Conservation (phyloP, 2,113 vertebrate species). For the Symphodus melops region DNA sequence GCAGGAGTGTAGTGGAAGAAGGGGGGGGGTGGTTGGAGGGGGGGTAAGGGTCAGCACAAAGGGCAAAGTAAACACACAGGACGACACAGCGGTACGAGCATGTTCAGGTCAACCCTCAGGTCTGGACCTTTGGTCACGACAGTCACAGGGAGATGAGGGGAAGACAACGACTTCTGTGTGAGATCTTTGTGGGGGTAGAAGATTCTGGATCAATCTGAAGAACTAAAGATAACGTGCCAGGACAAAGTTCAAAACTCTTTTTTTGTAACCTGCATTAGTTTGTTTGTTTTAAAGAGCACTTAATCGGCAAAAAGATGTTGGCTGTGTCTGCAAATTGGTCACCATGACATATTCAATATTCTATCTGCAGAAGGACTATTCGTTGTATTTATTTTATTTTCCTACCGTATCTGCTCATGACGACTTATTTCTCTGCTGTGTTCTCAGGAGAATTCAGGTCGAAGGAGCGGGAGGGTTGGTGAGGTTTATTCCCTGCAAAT, state of each 20-base stretch:
- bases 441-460: too few relatives aligned
- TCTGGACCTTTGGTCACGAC: not conserved
- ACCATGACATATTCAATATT: too few relatives aligned
- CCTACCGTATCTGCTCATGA: not conserved
- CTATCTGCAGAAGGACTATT: too few relatives aligned
- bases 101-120: conserved; percentile 38
- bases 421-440: too few relatives aligned
- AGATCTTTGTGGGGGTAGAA: not conserved
- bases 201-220: not conserved
- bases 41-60: conserved; percentile 66
- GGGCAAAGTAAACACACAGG: conserved; percentile 62
- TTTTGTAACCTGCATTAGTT: not conserved
- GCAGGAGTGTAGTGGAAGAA: conserved; percentile 30
- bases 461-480: too few relatives aligned
- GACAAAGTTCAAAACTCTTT: not conserved
- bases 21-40: conserved; percentile 44
- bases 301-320: too few relatives aligned
- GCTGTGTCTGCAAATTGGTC: too few relatives aligned
- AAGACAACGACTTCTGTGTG: not conserved
- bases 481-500: too few relatives aligned
- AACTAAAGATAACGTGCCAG: not conserved
- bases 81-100: conserved; percentile 20
- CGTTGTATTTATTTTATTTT: too few relatives aligned
- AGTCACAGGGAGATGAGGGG: not conserved
- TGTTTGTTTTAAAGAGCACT: not conserved